These are phyloP conservation scores for Copidosoma floridanum DNA, from an alignment of 1,140 invertebrate genomes.

Conservation along the genomic window DNA sequence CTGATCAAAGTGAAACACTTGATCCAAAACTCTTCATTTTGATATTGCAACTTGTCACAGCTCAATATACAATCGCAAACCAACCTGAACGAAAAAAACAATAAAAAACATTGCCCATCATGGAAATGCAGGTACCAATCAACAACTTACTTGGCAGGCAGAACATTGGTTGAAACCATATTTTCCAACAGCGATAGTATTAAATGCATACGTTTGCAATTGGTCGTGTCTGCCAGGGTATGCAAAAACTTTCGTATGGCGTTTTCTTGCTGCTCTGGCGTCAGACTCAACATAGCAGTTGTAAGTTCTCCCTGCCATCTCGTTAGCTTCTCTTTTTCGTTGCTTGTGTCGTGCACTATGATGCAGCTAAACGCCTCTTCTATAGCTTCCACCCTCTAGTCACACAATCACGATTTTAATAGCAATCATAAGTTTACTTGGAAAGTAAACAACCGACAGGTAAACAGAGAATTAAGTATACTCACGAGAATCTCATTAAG, in stretches of 20 bases:
- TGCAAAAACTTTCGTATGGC: constrained; percentile 70
- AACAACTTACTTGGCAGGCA: constrained; percentile 62
- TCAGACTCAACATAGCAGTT: constrained; percentile 54
- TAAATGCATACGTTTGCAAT: constrained; percentile 69
- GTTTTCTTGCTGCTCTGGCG: constrained; percentile 69
- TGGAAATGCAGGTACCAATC: too few species aligned
- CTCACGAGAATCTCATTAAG: constrained; percentile 68
- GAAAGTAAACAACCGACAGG: background rate
- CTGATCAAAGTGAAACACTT: constrained; percentile 83
- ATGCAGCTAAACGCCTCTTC: constrained; percentile 87
- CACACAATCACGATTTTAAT: constrained; percentile 26
- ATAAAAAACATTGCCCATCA: too few species aligned
- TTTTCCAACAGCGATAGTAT: constrained; percentile 71
- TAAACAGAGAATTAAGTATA: background rate
- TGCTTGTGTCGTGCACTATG: constrained; percentile 70
- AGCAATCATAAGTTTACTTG: background rate
- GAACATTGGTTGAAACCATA: constrained; percentile 66
- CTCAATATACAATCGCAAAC: constrained; percentile 81
- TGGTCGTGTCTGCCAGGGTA: constrained; percentile 67
- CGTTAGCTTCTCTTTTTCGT: constrained; percentile 65
- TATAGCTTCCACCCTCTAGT: constrained; percentile 74
- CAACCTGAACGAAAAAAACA: too few species aligned
- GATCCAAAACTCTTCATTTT: constrained; percentile 82
- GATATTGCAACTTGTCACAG: constrained; percentile 75
- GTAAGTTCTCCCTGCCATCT: constrained; percentile 66